Evolutionary conservation across 2,888 invertebrate species (phyloP), one percentile per base, ranked within the genome.

Genomic region (Scelioninae gen. 2): DNA sequence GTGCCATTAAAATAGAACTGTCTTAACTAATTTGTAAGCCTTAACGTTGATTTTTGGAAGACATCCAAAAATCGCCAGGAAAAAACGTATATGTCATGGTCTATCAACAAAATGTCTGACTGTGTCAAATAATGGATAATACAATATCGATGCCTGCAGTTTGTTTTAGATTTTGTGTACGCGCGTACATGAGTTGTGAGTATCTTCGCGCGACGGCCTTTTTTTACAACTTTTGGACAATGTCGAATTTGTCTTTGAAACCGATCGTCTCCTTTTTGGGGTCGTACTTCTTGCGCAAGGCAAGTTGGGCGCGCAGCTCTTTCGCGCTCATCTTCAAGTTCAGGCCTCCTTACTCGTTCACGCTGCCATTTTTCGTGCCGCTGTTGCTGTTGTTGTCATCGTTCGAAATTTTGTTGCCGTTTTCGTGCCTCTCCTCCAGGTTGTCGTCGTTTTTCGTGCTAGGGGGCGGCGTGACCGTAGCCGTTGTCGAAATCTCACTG

Each of bases 291-390:
- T 96, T 96, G 86, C 92, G 94, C 70, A 93, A 91, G 50, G 94
- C 93, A 78, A 96, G 88, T 81, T 94, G 92, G 60, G 94, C 95
- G 63, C 96, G 90, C 89, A 96, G 91, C 87, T 96, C 95, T 45
- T 95, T 95, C n/a, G 94, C 96, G 70, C 96, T 94, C 93, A 96
- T 94, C 82, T 92, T 93, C 77, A 96, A 89, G 87, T 96, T 94
- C 70, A 96, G 88, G 11, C 87, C 86, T 50, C 77, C 78, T 39
- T 60, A 46, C 10, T 78, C 77, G 72, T 73, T 78, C 19, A 80
- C 76, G 64, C 76, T 80, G 50, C 82, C 81, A 69, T 81, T 83
- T 15, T 82, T 81, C 25, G 81, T 78, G 1, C 72, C 77, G 11
- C 76, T 77, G 50, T 78, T 35, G 48, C 53, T 70, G 2, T 78